Percentiles rank a stretch among this genome's conserved stretches.
Conservation (phyloP, 2,113 vertebrate species). For the Campylorhamphus procurvoides region DNA sequence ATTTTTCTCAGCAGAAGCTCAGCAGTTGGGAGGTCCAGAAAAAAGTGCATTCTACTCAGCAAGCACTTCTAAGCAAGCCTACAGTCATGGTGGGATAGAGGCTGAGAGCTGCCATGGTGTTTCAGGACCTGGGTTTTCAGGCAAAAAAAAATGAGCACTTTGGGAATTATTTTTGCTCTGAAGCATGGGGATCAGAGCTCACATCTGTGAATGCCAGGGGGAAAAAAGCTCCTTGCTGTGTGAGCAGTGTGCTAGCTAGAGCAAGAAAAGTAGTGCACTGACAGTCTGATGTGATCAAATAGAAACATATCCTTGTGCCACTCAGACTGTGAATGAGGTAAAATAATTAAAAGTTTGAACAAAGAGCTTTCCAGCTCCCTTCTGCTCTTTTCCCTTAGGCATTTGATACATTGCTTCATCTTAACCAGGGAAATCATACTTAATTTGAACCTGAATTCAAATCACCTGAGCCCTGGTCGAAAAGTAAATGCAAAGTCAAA, state of each 20-base stretch:
- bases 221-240: neutral
- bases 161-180: neutral
- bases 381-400: conserved; percentile 29
- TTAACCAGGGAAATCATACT: conserved; percentile 25
- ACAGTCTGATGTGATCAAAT: conserved; percentile 54
- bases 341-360: conserved; percentile 66
- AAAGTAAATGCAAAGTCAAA: conserved; percentile 51
- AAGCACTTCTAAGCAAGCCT: neutral
- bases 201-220: neutral
- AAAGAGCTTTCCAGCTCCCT: neutral
- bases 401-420: conserved; percentile 50
- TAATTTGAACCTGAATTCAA: conserved; percentile 47
- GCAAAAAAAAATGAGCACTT: neutral
- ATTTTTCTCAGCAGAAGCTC: neutral
- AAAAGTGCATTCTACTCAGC: neutral
- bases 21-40: neutral
- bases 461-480: conserved; percentile 24
- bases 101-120: neutral
- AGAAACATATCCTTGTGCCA: conserved; percentile 29
- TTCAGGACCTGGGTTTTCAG: neutral
- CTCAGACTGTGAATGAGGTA: conserved; percentile 33
- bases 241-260: neutral
- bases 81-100: neutral
- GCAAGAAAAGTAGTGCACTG: neutral
- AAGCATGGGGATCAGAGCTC: neutral